These are phyloP conservation scores for Callinectes sapidus DNA, from an alignment of 2,888 invertebrate species.

Conservation along the genomic window DNA sequence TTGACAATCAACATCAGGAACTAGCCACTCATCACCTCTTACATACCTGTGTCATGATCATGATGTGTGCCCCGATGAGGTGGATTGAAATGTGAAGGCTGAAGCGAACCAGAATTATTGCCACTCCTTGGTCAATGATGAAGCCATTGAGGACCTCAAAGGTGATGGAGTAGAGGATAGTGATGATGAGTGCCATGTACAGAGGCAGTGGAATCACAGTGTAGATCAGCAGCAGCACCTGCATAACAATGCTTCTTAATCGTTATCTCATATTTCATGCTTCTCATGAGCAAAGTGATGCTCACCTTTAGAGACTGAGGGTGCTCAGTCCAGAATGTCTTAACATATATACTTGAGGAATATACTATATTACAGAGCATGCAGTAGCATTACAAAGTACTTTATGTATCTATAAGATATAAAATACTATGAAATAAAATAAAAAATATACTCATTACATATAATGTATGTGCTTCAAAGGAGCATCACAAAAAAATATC, in stretches of 20 bases:
- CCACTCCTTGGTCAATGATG: conserved; percentile 46
- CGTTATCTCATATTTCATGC: not conserved
- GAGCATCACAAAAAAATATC: too few species aligned
- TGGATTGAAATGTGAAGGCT: conserved; percentile 92
- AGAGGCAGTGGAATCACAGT: conserved; percentile 94
- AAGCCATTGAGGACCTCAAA: conserved; percentile 85
- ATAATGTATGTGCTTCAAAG: not conserved
- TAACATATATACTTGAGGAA: not conserved
- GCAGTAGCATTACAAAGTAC: not conserved
- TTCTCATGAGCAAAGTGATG: not conserved
- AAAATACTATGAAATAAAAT: not conserved
- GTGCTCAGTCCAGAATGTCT: not conserved
- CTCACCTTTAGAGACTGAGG: not conserved
- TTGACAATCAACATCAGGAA: not conserved
- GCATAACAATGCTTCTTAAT: conserved; percentile 74
- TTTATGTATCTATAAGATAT: not conserved
- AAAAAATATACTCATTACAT: not conserved
- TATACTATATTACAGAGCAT: not conserved
- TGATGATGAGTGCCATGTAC: conserved; percentile 88
- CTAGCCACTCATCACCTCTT: not conserved
- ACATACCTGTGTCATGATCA: conserved; percentile 90
- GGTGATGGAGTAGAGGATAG: conserved; percentile 87
- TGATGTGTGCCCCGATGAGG: conserved; percentile 92
- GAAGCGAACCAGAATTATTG: conserved; percentile 79
- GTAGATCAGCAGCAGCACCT: conserved; percentile 92